Evolutionary conservation across 2,113 vertebrate genomes (phyloP), one percentile per base, ranked within the genome.

Genomic region (Hippocampus comes): DNA sequence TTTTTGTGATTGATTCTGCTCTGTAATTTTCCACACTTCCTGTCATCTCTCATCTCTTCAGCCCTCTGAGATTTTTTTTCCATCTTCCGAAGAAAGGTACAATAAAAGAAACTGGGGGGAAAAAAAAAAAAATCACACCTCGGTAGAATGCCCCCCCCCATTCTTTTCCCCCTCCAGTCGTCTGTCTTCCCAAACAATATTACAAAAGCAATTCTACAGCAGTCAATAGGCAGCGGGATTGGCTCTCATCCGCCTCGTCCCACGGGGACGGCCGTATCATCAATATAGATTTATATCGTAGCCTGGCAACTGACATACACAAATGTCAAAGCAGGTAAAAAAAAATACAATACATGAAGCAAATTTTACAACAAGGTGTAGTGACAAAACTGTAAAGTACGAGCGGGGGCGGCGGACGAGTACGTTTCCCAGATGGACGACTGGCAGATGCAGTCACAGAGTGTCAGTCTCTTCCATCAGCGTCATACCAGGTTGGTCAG

Each of bases 211-310:
- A 90, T 90, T 92, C 88, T 86, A 84, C 87, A 85, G 73, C 86
- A 90, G 89, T 90, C 90, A 89, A 91, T 93, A 92, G 84, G 81
- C 67, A 78, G 75, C 75, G 74, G 88, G 87, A 90, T 91, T 91
- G 90, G 86, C 75, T 89, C 89, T 89, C 87, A 89, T 91, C 82
- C 78, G 56, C 76, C n/a, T 43, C 70, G 77, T 91, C 89, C 89
- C 90, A 81, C 70, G 83, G 84, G 89, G 81, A 77, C 78, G 85
- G 84, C 87, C 85, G 80, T 79, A 89, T 90, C 89, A 92, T 92
- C 92, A 90, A 91, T 93, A 93, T 89, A 90, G 90, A 92, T 93
- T 93, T 93, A 91, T 89, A 87, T 88, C 78, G 74, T 82, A 85
- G 89, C 87, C 79, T 77, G 68, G 74, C 80, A 90, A 84, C 88